Evolutionary conservation across 1,140 invertebrate genomes (phyloP), one percentile per base, ranked within the genome.

Genomic region (Steinernema khuongi): DNA sequence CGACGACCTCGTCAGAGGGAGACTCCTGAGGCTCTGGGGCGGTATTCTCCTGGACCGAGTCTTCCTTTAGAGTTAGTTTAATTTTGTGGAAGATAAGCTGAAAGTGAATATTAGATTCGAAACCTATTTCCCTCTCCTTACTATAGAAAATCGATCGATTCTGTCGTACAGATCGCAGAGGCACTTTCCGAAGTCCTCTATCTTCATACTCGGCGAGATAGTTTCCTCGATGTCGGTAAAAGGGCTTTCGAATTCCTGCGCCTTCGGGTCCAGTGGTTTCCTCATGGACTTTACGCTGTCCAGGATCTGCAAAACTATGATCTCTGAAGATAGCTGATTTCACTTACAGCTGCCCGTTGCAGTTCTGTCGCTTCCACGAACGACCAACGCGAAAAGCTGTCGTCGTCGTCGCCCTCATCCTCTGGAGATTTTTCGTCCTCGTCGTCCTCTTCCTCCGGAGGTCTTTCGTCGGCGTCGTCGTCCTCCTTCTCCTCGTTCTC

Each of bases 111-210:
- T 28, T 28, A 29, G 26, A 0, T 28, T 22, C 0, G 7, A 30
- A 1, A 7, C 2, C 4, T 28, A 71, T 50, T 71, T 29, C 41
- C 32, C 26, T 18, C 26, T 44, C 41, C 30, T 32, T 31, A 73
- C 71, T 17, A 14, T 31, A 0, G 75, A 77, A 31, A 70, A 75
- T 31, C 26, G 4, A 2, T 77, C 33, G 2, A 74, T 77, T 4
- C 75, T 66, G 31, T 77, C 75, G 67, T 60, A 77, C 1, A 77
- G 67, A 31, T 77, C 75, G 22, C 71, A 74, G 67, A 77, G 71
- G 4, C 74, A 14, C 0, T 50, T 71, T 29, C 70, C 68, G 17
- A 75, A 71, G 30, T 60, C n/a, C 30, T n/a, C n/a, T 36, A 75
- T 30, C 18, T 29, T 71, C 33, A 74, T 44, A 32, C 44, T 19